A percentile compares a stretch with the other conserved stretches of the same genome.
These are phyloP conservation scores for Neodontobutis hainanensis DNA, from an alignment of 2,113 vertebrate genomes.

Conservation along the genomic window DNA sequence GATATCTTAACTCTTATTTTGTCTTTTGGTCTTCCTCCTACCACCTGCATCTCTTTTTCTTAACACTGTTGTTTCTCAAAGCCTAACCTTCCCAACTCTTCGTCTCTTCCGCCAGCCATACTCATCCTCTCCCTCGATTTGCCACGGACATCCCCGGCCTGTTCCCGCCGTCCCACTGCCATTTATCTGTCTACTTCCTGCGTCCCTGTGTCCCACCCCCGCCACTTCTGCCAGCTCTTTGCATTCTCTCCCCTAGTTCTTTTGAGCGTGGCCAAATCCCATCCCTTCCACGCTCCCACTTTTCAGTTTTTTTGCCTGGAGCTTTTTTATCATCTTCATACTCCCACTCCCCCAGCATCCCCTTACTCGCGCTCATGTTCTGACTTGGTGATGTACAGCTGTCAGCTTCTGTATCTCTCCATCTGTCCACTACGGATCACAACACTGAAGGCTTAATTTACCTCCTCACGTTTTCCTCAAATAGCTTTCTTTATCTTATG, in stretches of 20 bases:
- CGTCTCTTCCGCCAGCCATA: neutral
- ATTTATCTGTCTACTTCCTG: conserved; percentile 17
- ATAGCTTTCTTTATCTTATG: conserved; percentile 3
- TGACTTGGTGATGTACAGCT: conserved; percentile 10
- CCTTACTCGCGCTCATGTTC: conserved; percentile 10
- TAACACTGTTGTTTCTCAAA: neutral
- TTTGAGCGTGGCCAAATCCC: conserved; percentile 59
- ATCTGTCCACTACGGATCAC: conserved; percentile 25
- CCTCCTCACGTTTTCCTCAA: conserved; percentile 10
- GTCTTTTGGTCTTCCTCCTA: neutral
- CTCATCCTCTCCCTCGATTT: conserved; percentile 13
- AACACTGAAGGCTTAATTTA: conserved; percentile 28
- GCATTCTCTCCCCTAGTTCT: conserved; percentile 28
- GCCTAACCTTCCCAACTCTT: neutral
- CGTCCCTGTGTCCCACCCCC: conserved; percentile 10
- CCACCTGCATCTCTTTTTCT: neutral
- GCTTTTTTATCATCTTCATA: conserved; percentile 54
- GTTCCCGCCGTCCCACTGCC: conserved; percentile 14
- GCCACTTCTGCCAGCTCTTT: neutral
- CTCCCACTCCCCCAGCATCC: conserved; percentile 50
- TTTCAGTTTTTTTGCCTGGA: conserved; percentile 47
- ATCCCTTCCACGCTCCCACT: conserved; percentile 62
- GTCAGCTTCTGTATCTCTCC: conserved; percentile 28
- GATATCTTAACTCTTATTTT: neutral
- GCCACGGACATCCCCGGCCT: conserved; percentile 14